Evolutionary conservation across 2,797 vertebrate species (phyloP), one percentile per base, ranked within the genome.

Genomic region (Okamejei kenojei): DNA sequence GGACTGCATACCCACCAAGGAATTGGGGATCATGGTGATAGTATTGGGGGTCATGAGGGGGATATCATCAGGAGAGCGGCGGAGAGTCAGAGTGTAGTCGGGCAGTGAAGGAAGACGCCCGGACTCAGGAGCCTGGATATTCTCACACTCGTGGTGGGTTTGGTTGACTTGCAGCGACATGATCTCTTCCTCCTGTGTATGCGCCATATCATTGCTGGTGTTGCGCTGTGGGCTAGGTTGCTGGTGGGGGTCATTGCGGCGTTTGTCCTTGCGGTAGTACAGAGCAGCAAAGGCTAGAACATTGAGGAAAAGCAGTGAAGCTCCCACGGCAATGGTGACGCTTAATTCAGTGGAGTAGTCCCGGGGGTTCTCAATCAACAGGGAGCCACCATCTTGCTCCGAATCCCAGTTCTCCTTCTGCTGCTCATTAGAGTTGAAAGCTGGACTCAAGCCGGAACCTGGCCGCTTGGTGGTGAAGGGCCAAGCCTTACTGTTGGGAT

Each of bases 11-110:
- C 98, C 98, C 96, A 99, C 98, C 96, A 99, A 96, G 26, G 99
- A 99, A 95, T 99, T 99, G 95, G 99, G 99, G 94, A 99, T 99
- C 98, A 99, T 99, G 95, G 98, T 99, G 96, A 99, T 99, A 95
- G 98, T 99, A 96, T 99, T 99, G 95, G 98, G 98, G 78, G 98
- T 99, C 98, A 99, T 98, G 93, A 99, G 98, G 0, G 98, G 98
- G 95, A 99, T 99, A 97, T 99, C 99, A 0, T 99, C 98, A 0
- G 98, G 99, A 4, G 98, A 99, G 94, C 99, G 98, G 93, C 98
- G 97, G 95, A 99, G 96, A 32, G 98, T 99, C 95, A 99, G 97
- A 0, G 98, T 98, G 96, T 99, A 99, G 96, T 99, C 99, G 0
- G 99, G 98, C 93, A 99, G 96, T 0, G 98, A 96, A 4, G 98